Percentiles rank a stretch among this genome's conserved stretches.
Conservation (phyloP, 2,888 invertebrate genomes). For the Chloromyia formosa region DNA sequence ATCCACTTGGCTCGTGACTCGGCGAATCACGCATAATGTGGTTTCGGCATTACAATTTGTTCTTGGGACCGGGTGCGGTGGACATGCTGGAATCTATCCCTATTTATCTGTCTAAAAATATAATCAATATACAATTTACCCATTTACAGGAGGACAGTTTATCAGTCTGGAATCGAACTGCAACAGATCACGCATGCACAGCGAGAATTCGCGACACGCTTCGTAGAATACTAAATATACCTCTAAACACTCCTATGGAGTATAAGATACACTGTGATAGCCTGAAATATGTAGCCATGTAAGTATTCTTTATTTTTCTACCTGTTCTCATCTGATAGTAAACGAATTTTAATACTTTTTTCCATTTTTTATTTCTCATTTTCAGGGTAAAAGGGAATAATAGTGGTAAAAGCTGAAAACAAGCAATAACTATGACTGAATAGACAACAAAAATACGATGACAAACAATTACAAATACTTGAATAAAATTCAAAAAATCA, state of each 20-base stretch:
- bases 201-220: conserved; percentile 93
- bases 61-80: no score
- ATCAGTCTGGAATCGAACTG: conserved; percentile 96
- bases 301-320: conserved; percentile 51
- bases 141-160: conserved; percentile 90
- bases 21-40: no score
- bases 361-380: no score
- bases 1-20: no score
- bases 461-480: conserved; percentile 28
- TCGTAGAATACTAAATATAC: conserved; percentile 93
- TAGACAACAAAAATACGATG: conserved; percentile 43
- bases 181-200: conserved; percentile 87
- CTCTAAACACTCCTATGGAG: conserved; percentile 91
- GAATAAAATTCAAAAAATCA: conserved; percentile 44
- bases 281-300: conserved; percentile 74
- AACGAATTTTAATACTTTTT: not conserved
- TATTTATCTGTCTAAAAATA: no score
- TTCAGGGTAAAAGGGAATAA: conserved; percentile 60
- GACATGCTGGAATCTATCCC: no score
- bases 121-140: no score
- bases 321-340: no score
- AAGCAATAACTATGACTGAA: conserved; percentile 56
- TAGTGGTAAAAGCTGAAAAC: conserved; percentile 63
- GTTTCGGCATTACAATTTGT: no score
- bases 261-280: conserved; percentile 88